Evolutionary conservation across 92 coral and sea anemone genomes (phyloP).

Genomic region (Palythoa caribaeorum): DNA sequence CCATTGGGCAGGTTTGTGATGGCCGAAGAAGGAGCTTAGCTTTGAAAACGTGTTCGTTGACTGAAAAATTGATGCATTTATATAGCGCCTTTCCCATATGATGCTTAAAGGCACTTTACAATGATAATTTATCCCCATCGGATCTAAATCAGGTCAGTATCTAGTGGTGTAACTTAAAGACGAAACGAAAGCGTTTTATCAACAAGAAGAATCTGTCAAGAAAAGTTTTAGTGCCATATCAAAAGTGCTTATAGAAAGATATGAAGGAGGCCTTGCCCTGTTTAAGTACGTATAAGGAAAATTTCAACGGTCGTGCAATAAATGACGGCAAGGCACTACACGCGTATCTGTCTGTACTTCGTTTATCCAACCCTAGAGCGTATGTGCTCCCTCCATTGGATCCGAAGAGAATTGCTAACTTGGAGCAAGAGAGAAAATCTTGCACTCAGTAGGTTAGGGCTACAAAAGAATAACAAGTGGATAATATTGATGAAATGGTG

Average conservation of each 20-base stretch:
- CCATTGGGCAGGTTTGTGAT: no score
- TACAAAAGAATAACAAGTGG: constrained; percentile 6
- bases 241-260: constrained; percentile 63
- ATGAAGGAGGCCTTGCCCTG: constrained; percentile 70
- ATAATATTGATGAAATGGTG: background rate
- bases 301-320: constrained; percentile 2
- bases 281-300: constrained; percentile 57
- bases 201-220: constrained; percentile 56
- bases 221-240: constrained; percentile 58
- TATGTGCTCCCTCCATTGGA: background rate
- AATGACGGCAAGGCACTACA: constrained; percentile 53
- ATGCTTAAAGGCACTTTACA: no score
- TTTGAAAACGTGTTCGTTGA: no score
- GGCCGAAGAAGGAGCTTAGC: no score
- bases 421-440: constrained; percentile 55
- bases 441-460: constrained; percentile 36
- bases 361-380: constrained; percentile 65
- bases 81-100: no score
- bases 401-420: constrained; percentile 51
- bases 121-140: no score
- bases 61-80: no score
- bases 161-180: constrained; percentile 57
- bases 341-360: constrained; percentile 64
- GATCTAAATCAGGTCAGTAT: no score
- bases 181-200: constrained; percentile 62